Evolutionary conservation across 2,797 vertebrate genomes (phyloP), one percentile per base, ranked within the genome.

Genomic region (Bothrops alternatus): DNA sequence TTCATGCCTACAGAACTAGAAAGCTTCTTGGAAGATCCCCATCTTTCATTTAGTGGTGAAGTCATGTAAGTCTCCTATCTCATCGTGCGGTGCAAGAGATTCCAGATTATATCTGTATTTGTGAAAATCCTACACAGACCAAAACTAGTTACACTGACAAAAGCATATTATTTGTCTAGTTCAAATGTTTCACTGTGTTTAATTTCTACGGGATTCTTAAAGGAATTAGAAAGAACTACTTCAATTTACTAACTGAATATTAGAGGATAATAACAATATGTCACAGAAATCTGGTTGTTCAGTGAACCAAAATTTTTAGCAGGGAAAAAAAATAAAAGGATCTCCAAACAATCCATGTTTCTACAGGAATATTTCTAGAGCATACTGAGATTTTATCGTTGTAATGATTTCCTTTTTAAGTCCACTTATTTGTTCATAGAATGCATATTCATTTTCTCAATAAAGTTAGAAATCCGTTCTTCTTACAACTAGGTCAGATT

Each of bases 61-160:
- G 20, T 28, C 4, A 6, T 92, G 91, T 92, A 92, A 85, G 91
- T 82, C 0, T 82, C 3, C 18, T 3, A 32, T 8, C 20, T 18
- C 11, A 37, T 3, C 1, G 0, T 42, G n/a, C 65, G 3, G 8
- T 25, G 10, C 25, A 50, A 56, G 6, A 32, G 7, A 5, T 50
- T 57, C 7, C n/a, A 58, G 18, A 4, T 20, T n/a, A 32, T 87
- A 87, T 57, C 56, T 57, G 28, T 53, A 86, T 86, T 86, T 86
- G 16, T 53, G 16, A n/a, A 28, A 87, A 56, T 57, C n/a, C 16
- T 18, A 57, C 1, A 2, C 28, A 32, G 7, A 25, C 20, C 20
- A 82, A 42, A 47, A 23, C 3, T 47, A 82, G 32, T 47, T 47
- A 82, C n/a, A 82, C 3, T 82, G 73, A 82, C 73, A 82, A 47